Conservation (phyloP, 2,113 vertebrate genomes). For the Epinephelus lanceolatus region DNA sequence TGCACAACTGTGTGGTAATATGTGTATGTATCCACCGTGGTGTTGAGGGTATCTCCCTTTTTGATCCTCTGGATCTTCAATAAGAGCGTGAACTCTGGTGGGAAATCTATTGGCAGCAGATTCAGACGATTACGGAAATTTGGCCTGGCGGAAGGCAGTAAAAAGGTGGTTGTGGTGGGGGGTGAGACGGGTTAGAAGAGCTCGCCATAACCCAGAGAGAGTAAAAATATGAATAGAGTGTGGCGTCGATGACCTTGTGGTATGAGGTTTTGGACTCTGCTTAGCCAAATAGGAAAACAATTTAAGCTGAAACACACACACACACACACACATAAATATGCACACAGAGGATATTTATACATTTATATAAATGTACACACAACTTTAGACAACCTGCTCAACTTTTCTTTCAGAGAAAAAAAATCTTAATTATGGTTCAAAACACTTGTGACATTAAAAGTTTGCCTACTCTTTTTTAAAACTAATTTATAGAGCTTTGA, state of each 20-base stretch:
- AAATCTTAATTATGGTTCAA: not conserved
- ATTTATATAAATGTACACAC: slow-evolving; percentile 12
- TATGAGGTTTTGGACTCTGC: slow-evolving; percentile 65
- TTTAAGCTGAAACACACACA: slow-evolving; percentile 39
- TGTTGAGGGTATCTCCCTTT: slow-evolving; percentile 52
- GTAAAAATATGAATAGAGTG: slow-evolving; percentile 73
- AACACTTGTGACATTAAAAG: not conserved
- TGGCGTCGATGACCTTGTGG: slow-evolving; percentile 77
- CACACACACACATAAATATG: not conserved
- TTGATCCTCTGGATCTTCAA: slow-evolving; percentile 67
- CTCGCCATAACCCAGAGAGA: slow-evolving; percentile 64
- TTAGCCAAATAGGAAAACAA: slow-evolving; percentile 62
- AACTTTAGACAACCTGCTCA: not conserved
- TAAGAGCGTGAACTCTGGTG: slow-evolving; percentile 70
- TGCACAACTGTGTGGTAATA: slow-evolving; percentile 25
- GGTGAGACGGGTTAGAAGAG: slow-evolving; percentile 31
- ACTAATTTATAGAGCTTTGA: not conserved
- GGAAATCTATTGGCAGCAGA: slow-evolving; percentile 79
- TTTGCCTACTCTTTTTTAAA: not conserved
- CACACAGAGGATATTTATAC: not conserved
- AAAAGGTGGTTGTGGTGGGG: slow-evolving; percentile 56
- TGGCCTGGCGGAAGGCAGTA: slow-evolving; percentile 63
- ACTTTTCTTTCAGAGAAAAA: slow-evolving; percentile 4
- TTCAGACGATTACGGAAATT: slow-evolving; percentile 77
- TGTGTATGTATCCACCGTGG: slow-evolving; percentile 44